phyloP scores from a whole-genome alignment of 2,797 vertebrate species.

The Chelidonichthys spinosus region DNA sequence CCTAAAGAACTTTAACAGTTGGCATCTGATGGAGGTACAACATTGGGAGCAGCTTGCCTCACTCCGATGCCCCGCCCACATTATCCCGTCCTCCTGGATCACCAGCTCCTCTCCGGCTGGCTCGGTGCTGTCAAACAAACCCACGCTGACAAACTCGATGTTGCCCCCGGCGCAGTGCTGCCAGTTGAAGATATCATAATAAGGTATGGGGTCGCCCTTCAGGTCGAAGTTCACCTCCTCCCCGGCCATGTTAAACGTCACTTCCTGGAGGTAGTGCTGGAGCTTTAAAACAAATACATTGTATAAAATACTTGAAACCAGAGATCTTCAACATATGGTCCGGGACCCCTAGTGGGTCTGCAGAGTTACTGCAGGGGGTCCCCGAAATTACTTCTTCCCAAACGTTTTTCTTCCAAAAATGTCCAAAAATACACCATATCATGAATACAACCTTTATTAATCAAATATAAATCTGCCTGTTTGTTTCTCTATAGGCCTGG shows the following conservation, averaged over 20 bases:
- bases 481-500: too few relatives aligned
- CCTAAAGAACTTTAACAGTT: slow-evolving; percentile 85
- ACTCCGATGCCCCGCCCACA: slow-evolving; percentile 84
- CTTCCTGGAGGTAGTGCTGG: slow-evolving; percentile 83
- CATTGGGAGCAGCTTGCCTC: slow-evolving; percentile 85
- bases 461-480: too few relatives aligned
- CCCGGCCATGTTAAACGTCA: slow-evolving; percentile 75
- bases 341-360: too few relatives aligned
- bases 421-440: too few relatives aligned
- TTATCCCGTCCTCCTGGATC: slow-evolving; percentile 79
- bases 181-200: slow-evolving; percentile 86
- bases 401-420: too few relatives aligned
- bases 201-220: slow-evolving; percentile 83
- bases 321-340: background rate
- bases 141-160: slow-evolving; percentile 82
- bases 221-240: slow-evolving; percentile 83
- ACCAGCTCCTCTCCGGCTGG: slow-evolving; percentile 76
- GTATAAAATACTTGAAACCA: background rate
- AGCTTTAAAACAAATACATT: slow-evolving; percentile 65
- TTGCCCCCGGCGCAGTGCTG: slow-evolving; percentile 76
- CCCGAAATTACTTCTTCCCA: too few relatives aligned
- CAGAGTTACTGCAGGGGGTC: too few relatives aligned
- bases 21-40: slow-evolving; percentile 84
- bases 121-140: slow-evolving; percentile 82
- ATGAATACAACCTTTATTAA: too few relatives aligned